These are phyloP conservation scores for Sturnira hondurensis DNA, from an alignment of 2,113 vertebrate genomes.

Conservation along the genomic window DNA sequence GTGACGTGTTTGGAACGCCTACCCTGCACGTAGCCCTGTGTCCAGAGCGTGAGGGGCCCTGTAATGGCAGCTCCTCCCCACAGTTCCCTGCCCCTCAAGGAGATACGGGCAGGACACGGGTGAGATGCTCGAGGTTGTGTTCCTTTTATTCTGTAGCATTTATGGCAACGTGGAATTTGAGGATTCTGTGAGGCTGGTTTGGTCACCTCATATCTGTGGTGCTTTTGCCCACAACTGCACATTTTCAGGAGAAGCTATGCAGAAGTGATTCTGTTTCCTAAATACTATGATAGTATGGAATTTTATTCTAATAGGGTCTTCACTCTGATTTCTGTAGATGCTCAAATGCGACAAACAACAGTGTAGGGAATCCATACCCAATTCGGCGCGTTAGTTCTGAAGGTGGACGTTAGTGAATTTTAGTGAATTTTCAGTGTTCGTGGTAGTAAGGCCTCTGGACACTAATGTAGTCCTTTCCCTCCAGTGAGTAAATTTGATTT, in stretches of 20 bases:
- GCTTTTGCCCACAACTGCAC: background rate
- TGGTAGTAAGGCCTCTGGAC: background rate
- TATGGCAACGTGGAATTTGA: background rate
- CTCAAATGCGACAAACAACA: background rate
- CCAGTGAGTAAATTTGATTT: background rate
- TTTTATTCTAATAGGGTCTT: background rate
- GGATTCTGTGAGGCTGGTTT: background rate
- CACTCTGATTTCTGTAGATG: background rate
- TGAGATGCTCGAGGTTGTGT: no score
- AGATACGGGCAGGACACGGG: accelerated
- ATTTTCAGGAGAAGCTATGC: background rate
- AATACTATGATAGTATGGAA: background rate
- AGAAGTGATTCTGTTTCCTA: background rate
- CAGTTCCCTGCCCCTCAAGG: accelerated
- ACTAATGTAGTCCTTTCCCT: background rate
- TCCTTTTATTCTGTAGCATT: background rate
- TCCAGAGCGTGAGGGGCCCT: accelerated
- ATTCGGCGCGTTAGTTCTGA: background rate
- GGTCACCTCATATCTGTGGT: background rate
- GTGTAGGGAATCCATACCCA: background rate
- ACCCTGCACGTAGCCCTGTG: accelerated
- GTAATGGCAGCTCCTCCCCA: accelerated
- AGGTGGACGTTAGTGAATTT: background rate
- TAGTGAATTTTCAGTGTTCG: background rate
- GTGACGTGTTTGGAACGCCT: accelerated